Evolutionary conservation across 2,113 vertebrate genomes (phyloP).

Genomic region (Sardina pilchardus): DNA sequence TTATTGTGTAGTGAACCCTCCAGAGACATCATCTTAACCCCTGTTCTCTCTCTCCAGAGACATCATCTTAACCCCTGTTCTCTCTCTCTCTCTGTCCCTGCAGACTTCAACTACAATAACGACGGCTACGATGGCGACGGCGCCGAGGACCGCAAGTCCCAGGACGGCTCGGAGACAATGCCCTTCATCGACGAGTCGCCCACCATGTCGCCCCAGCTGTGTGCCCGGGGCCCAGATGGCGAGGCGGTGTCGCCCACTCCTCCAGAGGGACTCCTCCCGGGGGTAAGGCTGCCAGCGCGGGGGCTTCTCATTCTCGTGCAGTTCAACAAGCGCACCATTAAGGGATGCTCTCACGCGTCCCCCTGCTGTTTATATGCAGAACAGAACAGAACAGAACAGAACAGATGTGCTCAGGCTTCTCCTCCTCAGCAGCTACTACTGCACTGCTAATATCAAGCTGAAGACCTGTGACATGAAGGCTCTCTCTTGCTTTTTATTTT

Average conservation of each 20-base stretch:
- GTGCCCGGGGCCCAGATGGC: constrained; percentile 80
- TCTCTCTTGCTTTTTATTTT: not conserved
- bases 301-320: not conserved
- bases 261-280: constrained; percentile 77
- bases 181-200: constrained; percentile 97
- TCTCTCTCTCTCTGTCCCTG: constrained; percentile 48
- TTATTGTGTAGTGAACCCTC: not conserved
- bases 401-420: not conserved
- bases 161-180: constrained; percentile 93
- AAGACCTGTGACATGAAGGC: not conserved
- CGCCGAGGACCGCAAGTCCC: constrained; percentile 89
- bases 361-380: not conserved
- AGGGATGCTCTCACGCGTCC: not conserved
- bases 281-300: not conserved
- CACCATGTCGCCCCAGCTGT: constrained; percentile 96
- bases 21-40: not conserved
- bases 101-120: constrained; percentile 96
- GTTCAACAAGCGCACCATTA: not conserved
- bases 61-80: not conserved
- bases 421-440: not conserved
- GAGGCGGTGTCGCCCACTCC: constrained; percentile 81
- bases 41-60: not conserved
- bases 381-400: not conserved
- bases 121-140: constrained; percentile 93
- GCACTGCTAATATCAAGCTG: not conserved